Base-by-base conservation (phyloP, 2,888 invertebrate species). In the Amiota communis region DNA sequence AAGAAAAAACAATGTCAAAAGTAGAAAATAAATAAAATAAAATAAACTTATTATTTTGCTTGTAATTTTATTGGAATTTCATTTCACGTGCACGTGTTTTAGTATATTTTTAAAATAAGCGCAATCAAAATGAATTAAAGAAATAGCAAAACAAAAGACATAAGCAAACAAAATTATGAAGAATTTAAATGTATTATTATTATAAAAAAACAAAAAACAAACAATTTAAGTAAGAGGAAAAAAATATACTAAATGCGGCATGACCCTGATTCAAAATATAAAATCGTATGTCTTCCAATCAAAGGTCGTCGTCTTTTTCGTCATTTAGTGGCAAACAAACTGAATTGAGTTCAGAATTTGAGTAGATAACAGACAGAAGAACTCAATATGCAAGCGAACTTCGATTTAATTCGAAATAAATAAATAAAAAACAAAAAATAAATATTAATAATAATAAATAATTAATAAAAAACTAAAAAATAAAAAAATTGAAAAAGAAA, bases 251-350 rank as follows among this genome's bases (percentile, higher is more conserved):
- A 80, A 81, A 87, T 88, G 87, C 85, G 88, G 88, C 88, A 87
- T 89, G 88, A 88, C 86, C 88, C 88, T 89, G 88, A 88, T 89
- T 90, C 89, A 86, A 88, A 86, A 85, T 84, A 82, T 83, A 88
- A 87, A 90, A 90, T 90, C 90, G 87, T 88, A 90, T 88, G 90
- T 90, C 90, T 90, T 90, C 90, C 90, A 90, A 89, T 88, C 87
- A 88, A 87, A 87, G 87, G 87, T 88, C 88, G 88, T 89, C 87
- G 88, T 89, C 87, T 89, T 87, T 88, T 59, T 59, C 59, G 59
- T 86, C 76, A 36, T 36, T 36, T 36, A 36, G 85, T 84, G 87
- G 86, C 86, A 85, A 79, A 86, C 83, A 83, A 83, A 83, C 36
- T 86, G 80, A 83, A 83, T 36, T 36, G 36, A 36, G 36, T 36